These are phyloP conservation scores for Lysandra coridon DNA, from an alignment of 2,888 invertebrate genomes.

Conservation along the genomic window DNA sequence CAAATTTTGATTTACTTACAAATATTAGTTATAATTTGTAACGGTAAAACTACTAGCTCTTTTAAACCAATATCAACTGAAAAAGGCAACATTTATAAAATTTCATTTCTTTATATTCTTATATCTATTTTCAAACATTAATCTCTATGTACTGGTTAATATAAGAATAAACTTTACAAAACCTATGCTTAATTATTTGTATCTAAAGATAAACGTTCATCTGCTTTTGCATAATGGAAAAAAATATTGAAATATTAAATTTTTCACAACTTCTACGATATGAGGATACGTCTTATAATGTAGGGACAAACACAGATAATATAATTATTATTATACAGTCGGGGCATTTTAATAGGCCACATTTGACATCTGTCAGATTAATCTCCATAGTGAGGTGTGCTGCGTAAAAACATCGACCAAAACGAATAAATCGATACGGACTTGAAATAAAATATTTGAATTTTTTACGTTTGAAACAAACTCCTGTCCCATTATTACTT, in stretches of 20 bases:
- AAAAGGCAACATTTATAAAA: conserved; percentile 18
- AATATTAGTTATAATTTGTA: not conserved
- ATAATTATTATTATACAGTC: too few species aligned
- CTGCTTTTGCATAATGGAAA: not conserved
- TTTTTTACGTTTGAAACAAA: too few species aligned
- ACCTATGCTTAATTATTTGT: conserved; percentile 23
- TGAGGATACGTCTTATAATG: not conserved
- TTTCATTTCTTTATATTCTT: not conserved
- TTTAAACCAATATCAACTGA: not conserved
- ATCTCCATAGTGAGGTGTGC: too few species aligned
- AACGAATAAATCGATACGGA: too few species aligned
- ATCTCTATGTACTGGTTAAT: conserved; percentile 4
- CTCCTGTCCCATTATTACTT: too few species aligned
- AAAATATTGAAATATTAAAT: too few species aligned
- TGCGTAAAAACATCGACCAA: too few species aligned
- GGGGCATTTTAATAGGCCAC: too few species aligned
- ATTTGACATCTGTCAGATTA: too few species aligned
- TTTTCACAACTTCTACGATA: not conserved
- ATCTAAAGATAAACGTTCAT: conserved; percentile 17
- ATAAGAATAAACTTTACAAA: conserved; percentile 29
- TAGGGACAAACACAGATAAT: not conserved
- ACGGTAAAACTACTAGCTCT: not conserved
- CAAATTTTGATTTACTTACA: not conserved
- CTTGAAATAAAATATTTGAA: too few species aligned
- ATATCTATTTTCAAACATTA: conserved; percentile 12